phyloP scores from a whole-genome alignment of 2,888 invertebrate species.

The Lepidochitona cinerea region DNA sequence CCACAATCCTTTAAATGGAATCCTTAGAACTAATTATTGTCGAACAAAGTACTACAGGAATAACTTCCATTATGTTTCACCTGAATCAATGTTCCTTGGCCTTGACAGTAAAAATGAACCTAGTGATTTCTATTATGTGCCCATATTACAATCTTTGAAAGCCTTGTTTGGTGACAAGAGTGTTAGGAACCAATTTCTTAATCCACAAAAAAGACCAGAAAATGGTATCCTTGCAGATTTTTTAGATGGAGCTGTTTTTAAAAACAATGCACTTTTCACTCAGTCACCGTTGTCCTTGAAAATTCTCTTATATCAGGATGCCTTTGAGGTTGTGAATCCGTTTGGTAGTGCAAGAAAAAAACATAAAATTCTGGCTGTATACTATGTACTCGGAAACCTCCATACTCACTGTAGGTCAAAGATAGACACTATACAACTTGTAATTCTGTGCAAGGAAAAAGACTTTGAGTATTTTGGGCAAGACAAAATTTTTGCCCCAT shows the following conservation, averaged over 20 bases:
- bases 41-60: slow-evolving; percentile 6
- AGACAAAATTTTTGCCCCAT: background rate
- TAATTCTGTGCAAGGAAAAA: background rate
- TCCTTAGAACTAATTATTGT: background rate
- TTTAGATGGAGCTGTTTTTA: background rate
- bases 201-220: background rate
- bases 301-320: slow-evolving; percentile 1
- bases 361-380: background rate
- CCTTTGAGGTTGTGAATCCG: slow-evolving; percentile 6
- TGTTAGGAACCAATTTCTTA: background rate
- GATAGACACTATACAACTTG: background rate
- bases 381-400: slow-evolving; percentile 1
- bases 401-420: background rate
- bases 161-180: background rate
- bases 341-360: slow-evolving; percentile 1
- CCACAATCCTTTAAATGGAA: background rate
- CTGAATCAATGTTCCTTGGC: slow-evolving; percentile 9
- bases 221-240: background rate
- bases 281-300: background rate
- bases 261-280: background rate
- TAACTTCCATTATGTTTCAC: slow-evolving; percentile 8
- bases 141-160: slow-evolving; percentile 4
- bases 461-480: background rate
- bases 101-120: slow-evolving; percentile 1
- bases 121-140: slow-evolving; percentile 11